A percentile compares a stretch with the other conserved stretches of the same genome.
phyloP scores from a whole-genome alignment of 2,888 invertebrate species.

The Heliconius charithonia region DNA sequence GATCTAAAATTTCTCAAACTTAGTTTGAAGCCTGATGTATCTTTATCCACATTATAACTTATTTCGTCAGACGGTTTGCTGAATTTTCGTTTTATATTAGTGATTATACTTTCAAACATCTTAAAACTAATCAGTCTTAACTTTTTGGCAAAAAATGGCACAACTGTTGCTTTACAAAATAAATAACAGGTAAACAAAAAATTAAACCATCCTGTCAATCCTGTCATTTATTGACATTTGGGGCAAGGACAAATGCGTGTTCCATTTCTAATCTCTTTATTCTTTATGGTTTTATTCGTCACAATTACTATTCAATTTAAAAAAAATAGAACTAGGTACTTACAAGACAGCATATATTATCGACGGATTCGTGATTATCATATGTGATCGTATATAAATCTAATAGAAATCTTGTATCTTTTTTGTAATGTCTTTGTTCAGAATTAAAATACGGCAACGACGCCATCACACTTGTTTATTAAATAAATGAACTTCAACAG shows the following conservation, averaged over 20 bases:
- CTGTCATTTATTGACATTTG: constrained; percentile 76
- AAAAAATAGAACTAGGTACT: constrained; percentile 63
- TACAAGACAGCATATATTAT: constrained; percentile 87
- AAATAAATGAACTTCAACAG: constrained; percentile 43
- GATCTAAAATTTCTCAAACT: constrained; percentile 68
- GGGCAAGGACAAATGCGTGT: constrained; percentile 71
- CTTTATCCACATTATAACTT: constrained; percentile 56
- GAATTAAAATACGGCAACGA: constrained; percentile 82
- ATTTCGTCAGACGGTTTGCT: constrained; percentile 68
- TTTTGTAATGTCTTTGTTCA: constrained; percentile 91
- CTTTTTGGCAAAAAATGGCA: constrained; percentile 59
- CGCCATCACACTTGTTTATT: constrained; percentile 65
- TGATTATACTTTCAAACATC: constrained; percentile 77
- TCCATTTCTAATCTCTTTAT: constrained; percentile 59
- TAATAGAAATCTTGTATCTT: constrained; percentile 91
- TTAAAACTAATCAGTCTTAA: constrained; percentile 78
- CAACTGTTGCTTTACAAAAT: constrained; percentile 51
- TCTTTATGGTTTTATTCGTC: constrained; percentile 51
- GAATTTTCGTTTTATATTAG: constrained; percentile 74
- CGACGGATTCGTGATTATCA: constrained; percentile 90
- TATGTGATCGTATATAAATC: constrained; percentile 94
- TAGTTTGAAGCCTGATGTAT: constrained; percentile 67
- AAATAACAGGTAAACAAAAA: constrained; percentile 59
- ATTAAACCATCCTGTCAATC: constrained; percentile 62
- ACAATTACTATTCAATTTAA: constrained; percentile 32